Percentiles rank a stretch among this genome's conserved stretches.
These are phyloP conservation scores for Mionectes olivaceus DNA, from an alignment of 2,797 vertebrate species.

Conservation along the genomic window DNA sequence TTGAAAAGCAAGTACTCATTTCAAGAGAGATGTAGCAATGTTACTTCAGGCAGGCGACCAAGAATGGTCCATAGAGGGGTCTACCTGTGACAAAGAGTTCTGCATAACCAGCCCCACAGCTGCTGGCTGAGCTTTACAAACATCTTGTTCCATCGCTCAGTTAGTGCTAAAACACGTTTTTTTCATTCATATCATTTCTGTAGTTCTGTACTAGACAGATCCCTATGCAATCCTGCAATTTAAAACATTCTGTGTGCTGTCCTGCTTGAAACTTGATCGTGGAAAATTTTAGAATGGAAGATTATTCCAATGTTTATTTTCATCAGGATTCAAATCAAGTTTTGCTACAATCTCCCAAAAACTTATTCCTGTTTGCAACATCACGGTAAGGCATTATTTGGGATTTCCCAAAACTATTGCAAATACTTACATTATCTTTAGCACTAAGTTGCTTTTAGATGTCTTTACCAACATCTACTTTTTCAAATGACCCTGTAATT, in stretches of 20 bases:
- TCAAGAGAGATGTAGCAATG: background rate
- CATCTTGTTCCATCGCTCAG: background rate
- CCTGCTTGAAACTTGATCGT: background rate
- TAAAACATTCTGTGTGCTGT: background rate
- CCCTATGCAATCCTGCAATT: background rate
- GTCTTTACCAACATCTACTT: background rate
- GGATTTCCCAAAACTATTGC: background rate
- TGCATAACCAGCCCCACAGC: background rate
- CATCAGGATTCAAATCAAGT: background rate
- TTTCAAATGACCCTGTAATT: background rate
- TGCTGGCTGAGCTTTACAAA: background rate
- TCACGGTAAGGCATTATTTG: background rate
- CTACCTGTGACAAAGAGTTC: background rate
- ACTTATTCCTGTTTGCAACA: background rate
- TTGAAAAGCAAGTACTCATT: background rate
- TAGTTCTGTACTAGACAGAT: background rate
- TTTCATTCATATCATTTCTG: background rate
- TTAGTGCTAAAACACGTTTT: background rate
- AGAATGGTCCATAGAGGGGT: background rate
- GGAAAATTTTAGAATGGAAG: background rate
- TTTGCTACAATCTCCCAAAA: background rate
- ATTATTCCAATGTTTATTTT: background rate
- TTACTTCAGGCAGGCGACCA: background rate
- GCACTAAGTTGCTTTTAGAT: background rate
- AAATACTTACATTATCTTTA: background rate